Conservation (phyloP, 2,888 invertebrate species). For the Phania funesta region DNA sequence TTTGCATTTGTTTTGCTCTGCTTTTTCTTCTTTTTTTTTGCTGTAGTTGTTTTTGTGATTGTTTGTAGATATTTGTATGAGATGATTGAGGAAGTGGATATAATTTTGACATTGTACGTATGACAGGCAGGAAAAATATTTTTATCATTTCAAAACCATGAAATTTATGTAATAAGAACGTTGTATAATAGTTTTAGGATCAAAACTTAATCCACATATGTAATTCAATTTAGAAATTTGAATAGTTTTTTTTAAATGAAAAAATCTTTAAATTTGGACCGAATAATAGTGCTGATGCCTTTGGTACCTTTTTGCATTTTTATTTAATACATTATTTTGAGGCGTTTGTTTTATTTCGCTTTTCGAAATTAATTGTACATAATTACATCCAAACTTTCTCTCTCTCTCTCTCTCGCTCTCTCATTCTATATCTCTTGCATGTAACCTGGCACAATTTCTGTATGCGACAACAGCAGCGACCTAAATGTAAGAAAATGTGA, state of each 20-base stretch:
- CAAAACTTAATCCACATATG: no score
- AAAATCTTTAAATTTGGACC: no score
- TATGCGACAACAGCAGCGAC: slow-evolving; percentile 9
- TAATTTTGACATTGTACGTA: neutral
- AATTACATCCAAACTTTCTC: neutral
- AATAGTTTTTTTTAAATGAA: no score
- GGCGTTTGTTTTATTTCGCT: neutral
- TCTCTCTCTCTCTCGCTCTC: neutral
- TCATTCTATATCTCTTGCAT: neutral
- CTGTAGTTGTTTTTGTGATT: neutral
- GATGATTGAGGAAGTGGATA: neutral
- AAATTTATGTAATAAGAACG: no score
- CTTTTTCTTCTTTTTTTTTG: neutral
- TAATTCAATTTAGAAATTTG: no score
- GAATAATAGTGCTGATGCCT: no score
- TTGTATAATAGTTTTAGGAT: no score
- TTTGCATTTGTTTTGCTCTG: slow-evolving; percentile 9
- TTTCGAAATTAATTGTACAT: neutral
- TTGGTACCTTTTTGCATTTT: no score
- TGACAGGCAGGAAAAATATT: slow-evolving; percentile 20
- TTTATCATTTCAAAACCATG: neutral
- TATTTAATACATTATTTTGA: neutral
- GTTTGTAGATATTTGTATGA: neutral
- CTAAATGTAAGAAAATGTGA: slow-evolving; percentile 14
- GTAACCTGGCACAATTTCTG: neutral